Conservation (phyloP, 2,888 invertebrate genomes). For the Aspidiotus rigidus region DNA sequence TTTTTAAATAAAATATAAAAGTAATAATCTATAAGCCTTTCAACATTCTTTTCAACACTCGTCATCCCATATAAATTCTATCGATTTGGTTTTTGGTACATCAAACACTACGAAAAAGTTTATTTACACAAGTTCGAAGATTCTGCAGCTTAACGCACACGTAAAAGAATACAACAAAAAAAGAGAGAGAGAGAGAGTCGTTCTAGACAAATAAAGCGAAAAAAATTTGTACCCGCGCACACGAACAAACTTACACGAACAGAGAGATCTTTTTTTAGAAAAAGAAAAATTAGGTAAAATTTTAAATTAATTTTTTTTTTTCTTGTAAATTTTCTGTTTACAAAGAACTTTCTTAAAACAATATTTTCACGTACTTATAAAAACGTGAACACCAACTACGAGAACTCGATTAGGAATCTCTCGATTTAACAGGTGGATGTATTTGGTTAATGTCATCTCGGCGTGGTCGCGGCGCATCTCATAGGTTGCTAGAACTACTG, state of each 20-base stretch:
- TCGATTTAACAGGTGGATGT: too few relatives aligned
- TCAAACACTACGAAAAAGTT: not conserved
- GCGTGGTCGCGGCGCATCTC: too few relatives aligned
- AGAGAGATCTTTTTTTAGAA: conserved; percentile 24
- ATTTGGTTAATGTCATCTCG: too few relatives aligned
- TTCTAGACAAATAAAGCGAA: conserved; percentile 21
- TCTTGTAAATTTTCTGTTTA: not conserved
- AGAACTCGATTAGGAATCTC: too few relatives aligned
- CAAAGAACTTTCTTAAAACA: too few relatives aligned
- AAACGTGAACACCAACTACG: too few relatives aligned
- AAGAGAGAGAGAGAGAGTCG: not conserved
- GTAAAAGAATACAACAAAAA: not conserved
- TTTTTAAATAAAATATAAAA: not conserved
- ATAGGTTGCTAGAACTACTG: too few relatives aligned
- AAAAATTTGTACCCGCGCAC: conserved; percentile 14
- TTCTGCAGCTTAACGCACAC: not conserved
- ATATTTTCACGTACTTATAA: too few relatives aligned
- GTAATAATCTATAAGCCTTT: not conserved
- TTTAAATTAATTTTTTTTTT: conserved; percentile 1
- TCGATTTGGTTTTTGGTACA: conserved; percentile 1
- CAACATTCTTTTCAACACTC: not conserved
- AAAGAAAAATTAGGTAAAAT: conserved; percentile 11
- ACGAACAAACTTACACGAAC: conserved; percentile 16
- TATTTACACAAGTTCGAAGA: not conserved
- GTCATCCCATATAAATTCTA: not conserved